Evolutionary conservation across 2,113 vertebrate species (phyloP), one percentile per base, ranked within the genome.

Genomic region (Tachycineta bicolor): DNA sequence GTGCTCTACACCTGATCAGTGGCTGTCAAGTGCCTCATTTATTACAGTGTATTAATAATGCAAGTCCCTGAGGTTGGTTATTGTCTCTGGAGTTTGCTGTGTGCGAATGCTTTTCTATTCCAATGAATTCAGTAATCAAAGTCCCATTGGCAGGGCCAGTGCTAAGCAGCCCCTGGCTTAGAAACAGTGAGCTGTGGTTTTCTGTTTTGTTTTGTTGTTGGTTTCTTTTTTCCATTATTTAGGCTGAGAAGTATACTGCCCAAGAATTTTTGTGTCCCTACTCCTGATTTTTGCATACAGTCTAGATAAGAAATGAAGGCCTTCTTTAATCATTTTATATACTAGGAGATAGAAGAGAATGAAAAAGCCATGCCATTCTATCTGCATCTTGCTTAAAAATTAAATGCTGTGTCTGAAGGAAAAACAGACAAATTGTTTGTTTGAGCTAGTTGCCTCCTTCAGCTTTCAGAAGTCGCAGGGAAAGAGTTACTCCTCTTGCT

Each of bases 251-350:
- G 65, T 43, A 46, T 1, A 14, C 55, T 68, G 33, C 18, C 26
- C 34, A 60, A 44, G 37, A 73, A 33, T 80, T 88, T 77, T 63
- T 74, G 16, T 81, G 39, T 92, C 24, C 26, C 15, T 52, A 8
- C 28, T 69, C 9, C n/a, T 70, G 52, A 28, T 63, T 81, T 86
- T 67, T 11, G 7, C 19, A 41, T 39, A 6, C 20, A 25, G 25
- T 63, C 25, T 13, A 64, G 89, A 75, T 90, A 80, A 88, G 50
- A 96, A 96, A 94, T 5, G 17, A 90, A 93, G 81, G 60, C 68
- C 83, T 97, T 56, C 18, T 96, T 88, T 85, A 74, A 83, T 92
- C 2, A 68, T 91, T 96, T 97, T 85, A 93, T 93, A 93, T 93
- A 89, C 3, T 41, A 68, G 94, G 47, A 46, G 69, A 78, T 14